Conservation (phyloP, 2,797 vertebrate species). For the Aselliscus stoliczkanus region DNA sequence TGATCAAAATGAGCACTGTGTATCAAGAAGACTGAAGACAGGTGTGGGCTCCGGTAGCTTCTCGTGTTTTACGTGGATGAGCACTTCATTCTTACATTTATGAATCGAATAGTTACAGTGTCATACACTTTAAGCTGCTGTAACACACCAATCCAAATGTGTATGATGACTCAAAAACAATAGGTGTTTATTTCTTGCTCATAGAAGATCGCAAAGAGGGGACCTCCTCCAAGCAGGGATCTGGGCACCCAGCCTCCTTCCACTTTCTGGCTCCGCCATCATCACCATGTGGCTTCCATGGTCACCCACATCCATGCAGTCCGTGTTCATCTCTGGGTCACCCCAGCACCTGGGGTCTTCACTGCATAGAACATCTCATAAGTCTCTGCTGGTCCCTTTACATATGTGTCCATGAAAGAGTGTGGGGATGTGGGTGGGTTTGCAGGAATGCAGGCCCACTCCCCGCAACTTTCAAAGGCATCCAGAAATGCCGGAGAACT, state of each 20-base stretch:
- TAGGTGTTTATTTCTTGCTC: neutral
- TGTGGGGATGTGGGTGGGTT: accelerated
- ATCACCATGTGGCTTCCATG: neutral
- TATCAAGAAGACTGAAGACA: neutral
- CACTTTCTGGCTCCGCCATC: neutral
- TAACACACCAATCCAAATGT: neutral
- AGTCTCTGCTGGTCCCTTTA: neutral
- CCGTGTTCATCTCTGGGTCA: neutral
- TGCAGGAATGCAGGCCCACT: neutral
- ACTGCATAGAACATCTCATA: too few species aligned
- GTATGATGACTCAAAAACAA: neutral
- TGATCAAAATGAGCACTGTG: neutral
- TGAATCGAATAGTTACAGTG: neutral
- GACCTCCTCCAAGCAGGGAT: neutral
- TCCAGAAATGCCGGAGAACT: neutral
- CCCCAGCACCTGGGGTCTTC: neutral
- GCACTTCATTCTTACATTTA: neutral
- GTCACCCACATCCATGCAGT: neutral
- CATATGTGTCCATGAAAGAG: neutral
- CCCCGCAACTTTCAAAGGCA: neutral
- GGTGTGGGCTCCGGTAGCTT: neutral
- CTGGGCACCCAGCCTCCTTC: neutral
- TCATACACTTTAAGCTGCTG: neutral
- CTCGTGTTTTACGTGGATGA: neutral
- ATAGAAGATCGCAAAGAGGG: neutral